Conservation (phyloP, 2,113 vertebrate genomes). For the Myodes glareolus region DNA sequence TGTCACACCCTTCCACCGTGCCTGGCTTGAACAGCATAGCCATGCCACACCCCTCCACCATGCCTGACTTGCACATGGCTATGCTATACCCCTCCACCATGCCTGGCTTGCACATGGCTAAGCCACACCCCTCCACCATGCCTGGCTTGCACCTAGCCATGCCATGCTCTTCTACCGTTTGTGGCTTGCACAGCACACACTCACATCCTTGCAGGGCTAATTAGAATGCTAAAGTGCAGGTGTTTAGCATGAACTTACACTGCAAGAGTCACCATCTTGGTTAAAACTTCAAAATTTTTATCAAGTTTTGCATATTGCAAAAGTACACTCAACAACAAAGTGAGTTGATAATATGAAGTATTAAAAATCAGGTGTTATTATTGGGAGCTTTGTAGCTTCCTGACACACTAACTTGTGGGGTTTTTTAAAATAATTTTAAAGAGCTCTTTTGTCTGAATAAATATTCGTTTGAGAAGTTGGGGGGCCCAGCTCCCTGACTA, state of each 20-base stretch:
- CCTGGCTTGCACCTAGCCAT: background rate
- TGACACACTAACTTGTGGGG: background rate
- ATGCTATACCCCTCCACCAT: too few species aligned
- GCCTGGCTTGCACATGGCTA: background rate
- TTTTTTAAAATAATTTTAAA: background rate
- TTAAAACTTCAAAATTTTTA: constrained; percentile 8
- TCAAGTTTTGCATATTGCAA: background rate
- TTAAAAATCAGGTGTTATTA: background rate
- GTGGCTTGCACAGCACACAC: background rate
- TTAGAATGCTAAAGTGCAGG: background rate
- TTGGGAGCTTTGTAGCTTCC: background rate
- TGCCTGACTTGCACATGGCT: too few species aligned
- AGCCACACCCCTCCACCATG: background rate
- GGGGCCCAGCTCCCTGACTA: background rate
- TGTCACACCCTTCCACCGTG: too few species aligned
- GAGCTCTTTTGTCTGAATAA: background rate
- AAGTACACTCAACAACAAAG: constrained; percentile 1
- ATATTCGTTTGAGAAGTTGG: background rate
- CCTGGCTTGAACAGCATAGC: too few species aligned
- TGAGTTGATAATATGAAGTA: background rate
- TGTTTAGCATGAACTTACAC: background rate
- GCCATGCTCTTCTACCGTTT: too few species aligned
- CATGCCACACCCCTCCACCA: too few species aligned
- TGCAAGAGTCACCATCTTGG: background rate
- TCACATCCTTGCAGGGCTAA: background rate